Percentiles rank a stretch among this genome's conserved stretches.
These are phyloP conservation scores for Girardinichthys multiradiatus DNA, from an alignment of 2,113 vertebrate genomes.

Conservation along the genomic window DNA sequence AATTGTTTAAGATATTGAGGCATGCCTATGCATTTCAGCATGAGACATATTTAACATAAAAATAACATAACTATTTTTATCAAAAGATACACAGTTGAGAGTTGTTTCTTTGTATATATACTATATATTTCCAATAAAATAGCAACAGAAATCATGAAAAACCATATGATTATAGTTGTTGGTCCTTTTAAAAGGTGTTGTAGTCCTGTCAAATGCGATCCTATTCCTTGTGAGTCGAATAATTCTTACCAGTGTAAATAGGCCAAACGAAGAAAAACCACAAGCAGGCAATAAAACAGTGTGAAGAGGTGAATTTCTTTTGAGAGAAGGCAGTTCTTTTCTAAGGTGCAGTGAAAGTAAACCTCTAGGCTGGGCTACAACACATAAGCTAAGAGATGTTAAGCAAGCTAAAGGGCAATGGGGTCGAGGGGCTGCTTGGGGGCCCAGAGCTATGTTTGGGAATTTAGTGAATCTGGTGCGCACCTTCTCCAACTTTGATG, in stretches of 20 bases:
- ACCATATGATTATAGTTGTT: neutral
- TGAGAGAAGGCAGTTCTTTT: constrained; percentile 20
- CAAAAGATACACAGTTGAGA: no score
- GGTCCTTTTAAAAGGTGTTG: neutral
- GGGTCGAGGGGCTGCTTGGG: constrained; percentile 11
- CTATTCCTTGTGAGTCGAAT: constrained; percentile 2
- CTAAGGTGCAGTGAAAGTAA: constrained; percentile 20
- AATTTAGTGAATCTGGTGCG: constrained; percentile 52
- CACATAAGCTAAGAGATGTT: constrained; percentile 53
- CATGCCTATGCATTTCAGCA: no score
- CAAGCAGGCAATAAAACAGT: constrained; percentile 20
- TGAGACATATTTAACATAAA: no score
- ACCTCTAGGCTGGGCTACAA: constrained; percentile 42
- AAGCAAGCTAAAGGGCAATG: constrained; percentile 27
- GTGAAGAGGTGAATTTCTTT: constrained; percentile 19
- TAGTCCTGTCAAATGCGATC: neutral
- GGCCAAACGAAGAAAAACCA: constrained; percentile 37
- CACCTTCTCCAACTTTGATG: constrained; percentile 99
- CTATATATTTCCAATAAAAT: neutral
- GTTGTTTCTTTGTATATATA: neutral
- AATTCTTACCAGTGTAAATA: constrained; percentile 19
- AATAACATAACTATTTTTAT: no score
- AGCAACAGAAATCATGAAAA: neutral
- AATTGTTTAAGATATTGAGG: no score
- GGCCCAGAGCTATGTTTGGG: constrained; percentile 51